Evolutionary conservation across 2,797 vertebrate species (phyloP).

Genomic region (Syngnathus rostellatus): DNA sequence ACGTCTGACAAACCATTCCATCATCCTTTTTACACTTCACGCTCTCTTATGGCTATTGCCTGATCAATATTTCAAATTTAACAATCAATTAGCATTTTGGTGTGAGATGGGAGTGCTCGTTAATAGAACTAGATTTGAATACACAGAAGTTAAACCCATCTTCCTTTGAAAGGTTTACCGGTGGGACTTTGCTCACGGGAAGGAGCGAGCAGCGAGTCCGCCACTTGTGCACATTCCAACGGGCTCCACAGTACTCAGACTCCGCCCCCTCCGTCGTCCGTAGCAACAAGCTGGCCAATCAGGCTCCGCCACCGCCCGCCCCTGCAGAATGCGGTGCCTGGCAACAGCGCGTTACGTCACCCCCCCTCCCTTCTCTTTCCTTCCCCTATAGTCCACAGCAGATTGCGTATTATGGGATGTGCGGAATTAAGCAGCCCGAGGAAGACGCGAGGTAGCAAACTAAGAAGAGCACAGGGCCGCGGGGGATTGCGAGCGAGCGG

Average conservation of each 20-base stretch:
- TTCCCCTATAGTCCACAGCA: slow-evolving; percentile 41
- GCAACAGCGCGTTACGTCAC: slow-evolving; percentile 68
- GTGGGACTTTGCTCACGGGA: neutral
- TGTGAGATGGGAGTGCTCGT: neutral
- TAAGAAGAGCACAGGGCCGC: slow-evolving; percentile 30
- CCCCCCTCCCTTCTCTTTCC: slow-evolving; percentile 28
- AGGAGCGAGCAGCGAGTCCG: neutral
- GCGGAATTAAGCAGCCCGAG: slow-evolving; percentile 60
- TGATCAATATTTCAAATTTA: neutral
- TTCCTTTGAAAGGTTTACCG: neutral
- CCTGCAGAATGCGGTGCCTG: slow-evolving; percentile 63
- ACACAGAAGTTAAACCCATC: neutral
- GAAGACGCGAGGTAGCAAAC: slow-evolving; percentile 54
- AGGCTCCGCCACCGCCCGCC: neutral
- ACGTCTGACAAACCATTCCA: neutral
- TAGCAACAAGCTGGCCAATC: neutral
- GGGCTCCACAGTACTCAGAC: neutral
- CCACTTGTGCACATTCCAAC: neutral
- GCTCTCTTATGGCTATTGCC: neutral
- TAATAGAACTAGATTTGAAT: neutral
- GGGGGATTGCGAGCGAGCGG: slow-evolving; percentile 23
- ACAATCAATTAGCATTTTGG: neutral
- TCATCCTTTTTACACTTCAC: neutral
- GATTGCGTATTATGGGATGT: slow-evolving; percentile 93
- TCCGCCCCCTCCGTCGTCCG: neutral